Base-by-base conservation (phyloP, 2,797 vertebrate species). In the Melanotaenia parkinsoni region DNA sequence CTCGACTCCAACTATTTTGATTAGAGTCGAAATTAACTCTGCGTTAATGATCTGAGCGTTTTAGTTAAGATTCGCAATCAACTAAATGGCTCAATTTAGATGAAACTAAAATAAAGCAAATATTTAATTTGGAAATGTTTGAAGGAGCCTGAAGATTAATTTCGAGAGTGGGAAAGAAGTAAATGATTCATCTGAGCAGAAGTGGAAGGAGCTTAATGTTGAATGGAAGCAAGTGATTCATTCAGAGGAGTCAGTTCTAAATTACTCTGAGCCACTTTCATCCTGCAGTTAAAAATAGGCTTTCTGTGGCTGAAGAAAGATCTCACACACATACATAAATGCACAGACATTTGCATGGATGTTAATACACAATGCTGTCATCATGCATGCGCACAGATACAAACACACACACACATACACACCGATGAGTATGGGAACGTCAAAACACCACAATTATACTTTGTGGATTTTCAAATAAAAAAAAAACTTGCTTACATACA, bases 161-260 rank as follows among this genome's bases (percentile, higher is more conserved):
- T 81, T 85, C 58, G 60, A 72, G 61, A 76, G 74, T 26, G 51
- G 53, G 13, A n/a, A 56, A 79, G 81, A 66, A 80, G 78, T 80
- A 74, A 90, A 89, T 85, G 84, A 90, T 88, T 86, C 62, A 87
- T 86, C 62, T 67, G 72, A 81, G 85, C 65, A 67, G 81, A 84
- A 82, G 85, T 81, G 82, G 68, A 86, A 77, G 76, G 47, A 74
- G 74, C 62, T 80, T 83, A 72, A 80, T 76, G 82, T 74, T 89
- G 88, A 90, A 89, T 89, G 88, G 79, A 85, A 83, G 81, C 75
- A 74, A 90, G 79, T 66, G 85, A 87, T 86, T 91, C 85, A 89
- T 89, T 91, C 89, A 88, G 65, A 81, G 74, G 81, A 88, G 78
- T 83, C 68, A n/a, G 37, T 85, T 81, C 61, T 64, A 77, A 79